Evolutionary conservation across 2,888 invertebrate genomes (phyloP).

Genomic region (Cryptocheilus praepositus): DNA sequence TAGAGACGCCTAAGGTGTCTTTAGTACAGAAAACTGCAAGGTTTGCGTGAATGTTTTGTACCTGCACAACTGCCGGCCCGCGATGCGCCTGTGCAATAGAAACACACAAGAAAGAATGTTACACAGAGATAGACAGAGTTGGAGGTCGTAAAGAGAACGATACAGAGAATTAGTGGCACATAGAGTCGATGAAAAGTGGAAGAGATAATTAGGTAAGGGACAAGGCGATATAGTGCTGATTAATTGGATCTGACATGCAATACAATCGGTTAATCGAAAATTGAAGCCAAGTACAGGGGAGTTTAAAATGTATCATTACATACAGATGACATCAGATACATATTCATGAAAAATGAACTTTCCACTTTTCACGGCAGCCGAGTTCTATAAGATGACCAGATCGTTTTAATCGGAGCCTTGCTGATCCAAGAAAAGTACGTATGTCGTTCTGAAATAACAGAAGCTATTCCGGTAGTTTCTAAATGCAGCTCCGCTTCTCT

Average conservation of each 20-base stretch:
- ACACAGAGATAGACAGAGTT: conserved; percentile 41
- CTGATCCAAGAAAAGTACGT: too few species aligned
- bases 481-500: too few species aligned
- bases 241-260: conserved; percentile 22
- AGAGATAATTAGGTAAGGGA: neutral
- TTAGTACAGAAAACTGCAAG: conserved; percentile 25
- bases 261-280: neutral
- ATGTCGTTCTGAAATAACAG: too few species aligned
- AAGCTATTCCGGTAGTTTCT: too few species aligned
- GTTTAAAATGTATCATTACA: too few species aligned
- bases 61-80: conserved; percentile 55
- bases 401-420: too few species aligned
- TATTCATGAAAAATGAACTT: too few species aligned
- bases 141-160: conserved; percentile 20
- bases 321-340: too few species aligned
- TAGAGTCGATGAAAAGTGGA: neutral
- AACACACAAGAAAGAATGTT: conserved; percentile 53
- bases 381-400: too few species aligned
- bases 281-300: too few species aligned
- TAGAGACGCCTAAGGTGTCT: conserved; percentile 50
- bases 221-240: too few species aligned
- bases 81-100: conserved; percentile 57
- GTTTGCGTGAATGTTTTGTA: conserved; percentile 42
- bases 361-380: too few species aligned
- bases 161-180: conserved; percentile 7